Percentiles rank a stretch among this genome's conserved stretches.
phyloP scores from a whole-genome alignment of 2,113 vertebrate genomes.

The Hyaena hyaena region DNA sequence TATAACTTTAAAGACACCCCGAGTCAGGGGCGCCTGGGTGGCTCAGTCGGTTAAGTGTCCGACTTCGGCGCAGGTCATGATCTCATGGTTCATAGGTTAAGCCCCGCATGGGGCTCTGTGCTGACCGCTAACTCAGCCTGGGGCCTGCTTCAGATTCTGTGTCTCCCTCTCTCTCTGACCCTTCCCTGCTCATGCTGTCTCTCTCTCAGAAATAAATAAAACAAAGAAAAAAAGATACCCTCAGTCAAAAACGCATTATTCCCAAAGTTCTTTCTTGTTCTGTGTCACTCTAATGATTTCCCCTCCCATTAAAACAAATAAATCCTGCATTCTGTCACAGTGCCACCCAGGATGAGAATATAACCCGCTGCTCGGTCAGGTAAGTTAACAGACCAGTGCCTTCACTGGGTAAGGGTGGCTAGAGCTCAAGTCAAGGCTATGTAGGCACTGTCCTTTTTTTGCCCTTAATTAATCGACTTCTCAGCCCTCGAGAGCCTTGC shows the following conservation, averaged over 20 bases:
- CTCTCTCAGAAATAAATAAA: too few species aligned
- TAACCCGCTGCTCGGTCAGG: not conserved
- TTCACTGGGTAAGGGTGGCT: not conserved
- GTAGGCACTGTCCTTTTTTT: not conserved
- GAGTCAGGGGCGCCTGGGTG: too few species aligned
- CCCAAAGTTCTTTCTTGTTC: slow-evolving; percentile 22
- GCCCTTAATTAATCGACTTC: slow-evolving; percentile 24
- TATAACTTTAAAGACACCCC: not conserved
- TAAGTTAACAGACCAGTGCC: not conserved
- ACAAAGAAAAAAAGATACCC: too few species aligned
- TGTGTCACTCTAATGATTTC: not conserved
- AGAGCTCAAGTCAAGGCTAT: slow-evolving; percentile 4
- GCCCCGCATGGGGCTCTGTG: too few species aligned
- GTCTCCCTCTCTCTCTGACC: too few species aligned
- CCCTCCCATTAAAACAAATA: not conserved
- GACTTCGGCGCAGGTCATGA: too few species aligned
- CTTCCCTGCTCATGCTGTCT: too few species aligned
- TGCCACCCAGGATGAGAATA: not conserved
- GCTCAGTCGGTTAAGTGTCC: too few species aligned
- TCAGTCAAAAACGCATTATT: not conserved
- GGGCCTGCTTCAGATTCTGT: too few species aligned
- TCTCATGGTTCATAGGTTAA: too few species aligned
- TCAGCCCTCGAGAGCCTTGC: not conserved
- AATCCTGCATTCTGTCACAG: not conserved
- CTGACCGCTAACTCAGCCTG: too few species aligned